Evolutionary conservation across 2,113 vertebrate species (phyloP).

Genomic region (Stomatorhinus ivindoensis): DNA sequence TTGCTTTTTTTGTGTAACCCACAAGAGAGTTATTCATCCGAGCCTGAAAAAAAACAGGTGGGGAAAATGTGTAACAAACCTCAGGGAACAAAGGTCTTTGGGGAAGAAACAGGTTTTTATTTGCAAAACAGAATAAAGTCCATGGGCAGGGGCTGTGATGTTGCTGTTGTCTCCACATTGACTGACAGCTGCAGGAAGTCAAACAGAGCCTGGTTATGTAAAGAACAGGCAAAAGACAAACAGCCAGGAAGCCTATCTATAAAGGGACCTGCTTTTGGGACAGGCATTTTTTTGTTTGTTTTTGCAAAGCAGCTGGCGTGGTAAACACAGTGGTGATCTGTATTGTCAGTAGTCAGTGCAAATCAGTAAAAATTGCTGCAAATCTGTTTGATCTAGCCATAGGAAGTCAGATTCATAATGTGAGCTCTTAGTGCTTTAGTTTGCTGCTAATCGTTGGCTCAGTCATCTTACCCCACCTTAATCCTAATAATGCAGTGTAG

Average conservation of each 20-base stretch:
- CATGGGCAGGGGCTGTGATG: not conserved
- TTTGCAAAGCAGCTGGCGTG: not conserved
- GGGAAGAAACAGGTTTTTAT: conserved; percentile 12
- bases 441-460: not conserved
- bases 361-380: not conserved
- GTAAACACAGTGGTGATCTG: not conserved
- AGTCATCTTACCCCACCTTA: not conserved
- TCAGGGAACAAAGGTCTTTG: conserved; percentile 11
- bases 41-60: not conserved
- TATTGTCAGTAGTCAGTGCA: not conserved
- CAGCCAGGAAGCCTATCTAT: not conserved
- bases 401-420: not conserved
- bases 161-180: not conserved
- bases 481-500: not conserved
- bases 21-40: not conserved
- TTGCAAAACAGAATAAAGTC: conserved; percentile 17
- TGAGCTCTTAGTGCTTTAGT: not conserved
- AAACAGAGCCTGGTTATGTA: conserved; percentile 4
- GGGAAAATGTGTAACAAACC: not conserved
- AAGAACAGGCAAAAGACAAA: not conserved
- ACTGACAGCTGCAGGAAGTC: conserved; percentile 4
- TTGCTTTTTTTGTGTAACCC: not conserved
- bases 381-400: not conserved
- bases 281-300: not conserved
- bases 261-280: not conserved